Base-by-base conservation (phyloP, 2,888 invertebrate species). In the Phyllotreta cruciferae region DNA sequence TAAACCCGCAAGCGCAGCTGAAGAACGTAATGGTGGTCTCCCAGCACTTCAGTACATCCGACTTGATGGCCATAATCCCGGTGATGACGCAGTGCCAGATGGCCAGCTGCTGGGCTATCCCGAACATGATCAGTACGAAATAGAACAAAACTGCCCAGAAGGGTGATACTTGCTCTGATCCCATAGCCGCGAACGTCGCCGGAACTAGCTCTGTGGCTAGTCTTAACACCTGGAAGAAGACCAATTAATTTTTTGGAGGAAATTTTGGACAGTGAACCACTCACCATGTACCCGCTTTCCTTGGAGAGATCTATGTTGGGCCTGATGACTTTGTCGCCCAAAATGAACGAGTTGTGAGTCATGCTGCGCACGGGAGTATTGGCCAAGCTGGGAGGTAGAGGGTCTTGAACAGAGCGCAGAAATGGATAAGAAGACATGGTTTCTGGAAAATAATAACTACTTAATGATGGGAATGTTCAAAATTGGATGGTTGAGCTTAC, bases 41-140 rank as follows among this genome's bases (percentile, higher is more conserved):
- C 91, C 92, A 92, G 0, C 88, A 84, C 71, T 88, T 86, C 69
- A 94, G 80, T 66, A 86, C 84, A 77, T 87, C 84, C n/a, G 89
- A 82, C 81, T 91, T 88, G 78, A 94, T 85, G 42, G 93, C 85
- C 87, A 94, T 87, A 55, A 95, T 86, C 1, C 93, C 93, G 13
- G 92, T 90, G 66, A 94, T 91, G 56, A 95, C 92, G 75, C 93
- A 93, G 77, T 94, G 93, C 95, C 95, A 95, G 76, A 95, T 90
- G 0, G 93, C 94, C 71, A 94, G 83, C 82, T 94, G 90, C 74
- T 95, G 95, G 3, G 92, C 93, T 63, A 96, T 86, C 0, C 94
- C 95, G 76, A 96, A 93, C 74, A 93, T 84, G 68, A 94, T 91
- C 63, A 95, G 85, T 70, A 90, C 89, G 77, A 92, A 90, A 81